These are phyloP conservation scores for Pachydiplax longipennis DNA, from an alignment of 2,888 invertebrate species.

Conservation along the genomic window DNA sequence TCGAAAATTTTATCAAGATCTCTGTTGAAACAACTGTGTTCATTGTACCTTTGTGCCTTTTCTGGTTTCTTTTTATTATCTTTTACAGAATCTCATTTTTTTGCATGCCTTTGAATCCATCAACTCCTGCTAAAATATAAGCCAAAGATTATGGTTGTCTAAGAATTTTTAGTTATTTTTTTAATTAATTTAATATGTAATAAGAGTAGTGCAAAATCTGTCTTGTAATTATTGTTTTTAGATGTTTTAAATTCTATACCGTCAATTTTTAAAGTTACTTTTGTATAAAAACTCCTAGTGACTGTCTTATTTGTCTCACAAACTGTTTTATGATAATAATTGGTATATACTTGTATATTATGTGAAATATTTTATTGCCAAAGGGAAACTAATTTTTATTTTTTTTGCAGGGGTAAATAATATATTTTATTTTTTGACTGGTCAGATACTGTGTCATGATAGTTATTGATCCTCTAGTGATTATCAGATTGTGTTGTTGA, in stretches of 20 bases:
- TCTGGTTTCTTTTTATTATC: background rate
- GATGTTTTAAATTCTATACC: background rate
- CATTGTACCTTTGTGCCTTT: conserved; percentile 21
- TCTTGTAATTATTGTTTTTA: background rate
- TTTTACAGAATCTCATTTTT: background rate
- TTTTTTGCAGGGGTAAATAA: background rate
- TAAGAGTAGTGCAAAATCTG: background rate
- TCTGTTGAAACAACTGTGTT: background rate
- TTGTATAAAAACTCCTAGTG: background rate
- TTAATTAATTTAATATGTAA: conserved; percentile 6
- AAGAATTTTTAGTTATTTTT: conserved; percentile 3
- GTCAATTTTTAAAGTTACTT: background rate
- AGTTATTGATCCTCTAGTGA: background rate
- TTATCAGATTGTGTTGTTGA: background rate
- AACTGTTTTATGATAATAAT: background rate
- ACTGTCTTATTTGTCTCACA: background rate
- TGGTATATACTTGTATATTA: background rate
- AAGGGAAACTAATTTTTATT: background rate
- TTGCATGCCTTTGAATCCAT: conserved; percentile 5
- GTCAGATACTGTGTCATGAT: background rate
- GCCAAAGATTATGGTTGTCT: conserved; percentile 18
- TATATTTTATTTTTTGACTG: background rate
- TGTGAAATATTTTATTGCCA: background rate
- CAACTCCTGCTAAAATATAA: background rate
- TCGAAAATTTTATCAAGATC: background rate